Evolutionary conservation across 2,113 vertebrate species (phyloP), one percentile per base, ranked within the genome.

Genomic region (Eolophus roseicapilla): DNA sequence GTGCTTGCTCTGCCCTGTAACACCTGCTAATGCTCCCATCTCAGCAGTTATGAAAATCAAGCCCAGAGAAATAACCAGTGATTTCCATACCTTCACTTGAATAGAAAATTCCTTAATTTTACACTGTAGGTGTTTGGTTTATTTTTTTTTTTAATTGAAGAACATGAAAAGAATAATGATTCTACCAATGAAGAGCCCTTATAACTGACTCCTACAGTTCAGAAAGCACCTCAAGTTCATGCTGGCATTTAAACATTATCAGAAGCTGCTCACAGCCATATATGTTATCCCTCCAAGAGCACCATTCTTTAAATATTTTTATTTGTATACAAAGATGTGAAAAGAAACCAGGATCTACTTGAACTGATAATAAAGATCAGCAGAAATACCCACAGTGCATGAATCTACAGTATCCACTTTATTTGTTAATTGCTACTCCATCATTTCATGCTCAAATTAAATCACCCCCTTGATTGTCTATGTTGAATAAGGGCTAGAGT

Each of bases 1-100:
- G 60, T 63, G 70, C 91, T 67, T 43, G 71, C 90, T 94, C 84
- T 95, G 82, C 90, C 82, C 87, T 86, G 59, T 13, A 86, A 92
- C 92, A 92, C 82, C 86, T 74, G 71, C 18, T 90, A 86, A 86
- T 5, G 46, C 64, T 81, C 82, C 53, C 68, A 41, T n/a, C 82
- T 90, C 87, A 70, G 70, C 82, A 43, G 28, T 62, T 90, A 74
- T 0, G 19, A 92, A 96, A 93, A 90, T 83, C 75, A 93, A 90
- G 60, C 55, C 59, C 80, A 86, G 46, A 84, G 55, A 95, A 95
- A 91, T 50, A 93, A 83, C 37, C 64, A 43, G 27, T 11, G 44
- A 88, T 59, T 93, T 92, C 57, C 52, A 84, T 78, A 75, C 47
- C 44, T 57, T 63, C 50, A 31, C 37, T 31, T 60, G 46, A 88